Percentiles rank a stretch among this genome's conserved stretches.
phyloP scores from a whole-genome alignment of 37 sponge, comb jelly and placozoan species.

The Dysidea cf. avara region DNA sequence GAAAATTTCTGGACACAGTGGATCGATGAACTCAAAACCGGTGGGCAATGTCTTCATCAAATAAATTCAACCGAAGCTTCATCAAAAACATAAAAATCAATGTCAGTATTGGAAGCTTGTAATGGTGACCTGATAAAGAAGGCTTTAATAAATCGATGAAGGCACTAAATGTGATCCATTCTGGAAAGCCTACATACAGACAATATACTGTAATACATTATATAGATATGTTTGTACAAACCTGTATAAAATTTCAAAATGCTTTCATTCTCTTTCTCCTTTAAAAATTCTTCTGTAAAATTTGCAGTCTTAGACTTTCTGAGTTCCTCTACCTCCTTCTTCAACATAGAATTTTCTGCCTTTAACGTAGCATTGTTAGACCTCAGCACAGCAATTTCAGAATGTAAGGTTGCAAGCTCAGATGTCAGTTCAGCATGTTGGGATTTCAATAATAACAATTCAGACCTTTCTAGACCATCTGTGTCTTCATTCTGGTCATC shows the following conservation, averaged over 20 bases:
- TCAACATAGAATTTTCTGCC: not conserved
- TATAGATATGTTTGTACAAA: too few species aligned
- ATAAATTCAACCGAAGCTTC: slow-evolving; percentile 26
- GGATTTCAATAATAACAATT: too few species aligned
- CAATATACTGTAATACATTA: too few species aligned
- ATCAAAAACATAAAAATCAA: slow-evolving; percentile 36
- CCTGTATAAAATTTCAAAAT: too few species aligned
- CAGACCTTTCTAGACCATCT: not conserved
- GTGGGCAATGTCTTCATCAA: slow-evolving; percentile 19
- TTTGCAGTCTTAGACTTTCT: too few species aligned
- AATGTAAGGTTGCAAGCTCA: not conserved
- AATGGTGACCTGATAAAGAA: not conserved
- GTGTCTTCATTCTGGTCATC: too few species aligned
- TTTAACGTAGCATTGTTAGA: not conserved
- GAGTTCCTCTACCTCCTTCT: not conserved
- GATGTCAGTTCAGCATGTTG: too few species aligned
- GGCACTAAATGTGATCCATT: too few species aligned
- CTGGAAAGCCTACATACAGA: too few species aligned
- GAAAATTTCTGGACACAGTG: slow-evolving; percentile 21
- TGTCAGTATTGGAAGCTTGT: slow-evolving; percentile 6
- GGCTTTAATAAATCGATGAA: too few species aligned
- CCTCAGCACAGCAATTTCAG: not conserved
- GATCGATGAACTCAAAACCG: slow-evolving; percentile 14
- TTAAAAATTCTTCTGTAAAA: too few species aligned
- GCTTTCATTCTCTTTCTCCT: too few species aligned